A percentile compares a stretch with the other conserved stretches of the same genome.
phyloP scores from a whole-genome alignment of 2,888 invertebrate genomes.

The Philaethria dido region DNA sequence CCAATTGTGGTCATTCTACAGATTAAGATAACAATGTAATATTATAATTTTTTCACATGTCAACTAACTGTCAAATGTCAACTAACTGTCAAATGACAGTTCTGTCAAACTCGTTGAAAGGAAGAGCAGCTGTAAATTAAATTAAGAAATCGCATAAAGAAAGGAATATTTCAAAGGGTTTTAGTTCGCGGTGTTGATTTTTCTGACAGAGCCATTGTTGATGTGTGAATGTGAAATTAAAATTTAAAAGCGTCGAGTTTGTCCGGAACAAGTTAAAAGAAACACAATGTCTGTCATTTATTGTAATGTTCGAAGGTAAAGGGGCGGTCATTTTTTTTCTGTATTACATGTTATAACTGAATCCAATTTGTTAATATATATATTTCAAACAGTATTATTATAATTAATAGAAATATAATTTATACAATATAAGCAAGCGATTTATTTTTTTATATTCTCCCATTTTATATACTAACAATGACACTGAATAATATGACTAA shows the following conservation, averaged over 20 bases:
- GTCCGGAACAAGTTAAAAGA: conserved; percentile 48
- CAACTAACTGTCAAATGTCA: conserved; percentile 78
- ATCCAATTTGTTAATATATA: conserved; percentile 2
- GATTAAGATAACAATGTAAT: conserved; percentile 63
- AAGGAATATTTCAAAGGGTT: conserved; percentile 56
- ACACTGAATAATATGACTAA: too few species aligned
- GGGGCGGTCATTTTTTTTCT: conserved; percentile 52
- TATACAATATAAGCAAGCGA: too few species aligned
- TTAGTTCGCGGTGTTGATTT: conserved; percentile 65
- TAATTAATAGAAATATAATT: too few species aligned
- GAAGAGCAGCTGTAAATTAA: conserved; percentile 66
- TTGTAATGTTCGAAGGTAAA: conserved; percentile 50
- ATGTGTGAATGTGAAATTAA: conserved; percentile 56
- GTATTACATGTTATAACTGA: conserved; percentile 27
- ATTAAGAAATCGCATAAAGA: conserved; percentile 58
- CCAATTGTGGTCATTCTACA: conserved; percentile 52
- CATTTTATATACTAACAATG: too few species aligned
- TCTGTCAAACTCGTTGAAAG: conserved; percentile 68
- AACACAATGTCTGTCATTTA: conserved; percentile 52
- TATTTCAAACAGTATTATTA: neutral
- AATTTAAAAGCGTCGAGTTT: conserved; percentile 55
- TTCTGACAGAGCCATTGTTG: conserved; percentile 69
- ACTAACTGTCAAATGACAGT: conserved; percentile 76
- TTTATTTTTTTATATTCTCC: too few species aligned
- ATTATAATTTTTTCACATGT: conserved; percentile 60